Conservation (phyloP, 2,888 invertebrate genomes). For the Drosophila sordidapex region DNA sequence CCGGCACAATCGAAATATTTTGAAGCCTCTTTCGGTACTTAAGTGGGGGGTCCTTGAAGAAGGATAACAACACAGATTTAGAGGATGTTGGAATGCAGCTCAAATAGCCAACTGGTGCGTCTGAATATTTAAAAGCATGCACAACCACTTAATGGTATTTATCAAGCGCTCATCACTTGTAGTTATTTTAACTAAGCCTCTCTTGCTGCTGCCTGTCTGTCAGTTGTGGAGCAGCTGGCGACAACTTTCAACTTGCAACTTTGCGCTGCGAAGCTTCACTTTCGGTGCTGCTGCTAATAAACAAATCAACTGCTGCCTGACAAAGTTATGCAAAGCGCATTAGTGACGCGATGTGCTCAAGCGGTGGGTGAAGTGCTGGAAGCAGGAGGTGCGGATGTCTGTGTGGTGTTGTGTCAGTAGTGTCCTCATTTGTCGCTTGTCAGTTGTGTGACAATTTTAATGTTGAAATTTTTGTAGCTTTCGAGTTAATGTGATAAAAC, state of each 20-base stretch:
- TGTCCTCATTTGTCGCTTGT: constrained; percentile 65
- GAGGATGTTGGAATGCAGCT: neutral
- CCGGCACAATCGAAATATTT: neutral
- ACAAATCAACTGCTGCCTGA: constrained; percentile 56
- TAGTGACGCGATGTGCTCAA: constrained; percentile 29
- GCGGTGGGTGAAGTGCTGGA: neutral
- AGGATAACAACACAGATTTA: neutral
- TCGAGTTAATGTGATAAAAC: constrained; percentile 14
- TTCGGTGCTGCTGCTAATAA: constrained; percentile 40
- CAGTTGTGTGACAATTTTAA: constrained; percentile 46
- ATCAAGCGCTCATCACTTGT: constrained; percentile 51
- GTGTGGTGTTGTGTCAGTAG: constrained; percentile 5
- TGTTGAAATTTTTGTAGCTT: constrained; percentile 22
- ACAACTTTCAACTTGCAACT: constrained; percentile 29
- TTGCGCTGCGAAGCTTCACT: constrained; percentile 9
- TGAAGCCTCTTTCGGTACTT: neutral
- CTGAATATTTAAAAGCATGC: constrained; percentile 36
- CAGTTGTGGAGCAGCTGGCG: constrained; percentile 36
- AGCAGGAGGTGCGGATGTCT: neutral
- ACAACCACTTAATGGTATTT: constrained; percentile 49
- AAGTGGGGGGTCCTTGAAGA: neutral
- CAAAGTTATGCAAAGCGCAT: constrained; percentile 65
- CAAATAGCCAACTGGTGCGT: neutral
- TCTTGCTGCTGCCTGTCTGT: neutral
- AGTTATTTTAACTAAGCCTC: constrained; percentile 11